Evolutionary conservation across 2,888 invertebrate species (phyloP).

Genomic region (Patella caerulea): DNA sequence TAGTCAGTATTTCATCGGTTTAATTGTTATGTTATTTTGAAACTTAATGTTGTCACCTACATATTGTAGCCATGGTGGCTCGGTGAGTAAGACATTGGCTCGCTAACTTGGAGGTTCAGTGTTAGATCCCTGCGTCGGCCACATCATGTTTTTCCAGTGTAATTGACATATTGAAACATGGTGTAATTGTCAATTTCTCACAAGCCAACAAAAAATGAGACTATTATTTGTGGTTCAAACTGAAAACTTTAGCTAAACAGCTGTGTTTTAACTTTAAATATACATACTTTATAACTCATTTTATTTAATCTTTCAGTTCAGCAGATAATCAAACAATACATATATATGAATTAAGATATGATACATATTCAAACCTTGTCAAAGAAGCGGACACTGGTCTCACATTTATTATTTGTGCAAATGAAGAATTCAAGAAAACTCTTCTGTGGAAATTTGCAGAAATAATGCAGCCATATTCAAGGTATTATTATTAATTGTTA

Average conservation of each 20-base stretch:
- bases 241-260: not conserved
- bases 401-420: slow-evolving; percentile 91
- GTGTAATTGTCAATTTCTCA: too few relatives aligned
- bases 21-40: too few relatives aligned
- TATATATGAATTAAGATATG: slow-evolving; percentile 91
- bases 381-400: slow-evolving; percentile 94
- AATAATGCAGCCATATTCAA: slow-evolving; percentile 95
- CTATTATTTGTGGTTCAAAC: too few relatives aligned
- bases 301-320: slow-evolving; percentile 42
- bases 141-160: too few relatives aligned
- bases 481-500: slow-evolving; percentile 75
- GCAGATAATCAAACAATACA: slow-evolving; percentile 59
- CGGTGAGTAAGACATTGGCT: not conserved
- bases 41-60: too few relatives aligned
- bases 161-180: too few relatives aligned
- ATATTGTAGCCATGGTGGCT: not conserved
- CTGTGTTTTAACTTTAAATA: slow-evolving; percentile 1
- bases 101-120: not conserved
- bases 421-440: slow-evolving; percentile 87
- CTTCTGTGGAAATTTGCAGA: slow-evolving; percentile 92
- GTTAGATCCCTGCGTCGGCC: too few relatives aligned
- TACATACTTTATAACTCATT: not conserved
- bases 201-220: too few relatives aligned
- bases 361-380: slow-evolving; percentile 95
- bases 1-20: too few relatives aligned